Evolutionary conservation across 2,797 vertebrate species (phyloP).

Genomic region (Hybognathus amarus): DNA sequence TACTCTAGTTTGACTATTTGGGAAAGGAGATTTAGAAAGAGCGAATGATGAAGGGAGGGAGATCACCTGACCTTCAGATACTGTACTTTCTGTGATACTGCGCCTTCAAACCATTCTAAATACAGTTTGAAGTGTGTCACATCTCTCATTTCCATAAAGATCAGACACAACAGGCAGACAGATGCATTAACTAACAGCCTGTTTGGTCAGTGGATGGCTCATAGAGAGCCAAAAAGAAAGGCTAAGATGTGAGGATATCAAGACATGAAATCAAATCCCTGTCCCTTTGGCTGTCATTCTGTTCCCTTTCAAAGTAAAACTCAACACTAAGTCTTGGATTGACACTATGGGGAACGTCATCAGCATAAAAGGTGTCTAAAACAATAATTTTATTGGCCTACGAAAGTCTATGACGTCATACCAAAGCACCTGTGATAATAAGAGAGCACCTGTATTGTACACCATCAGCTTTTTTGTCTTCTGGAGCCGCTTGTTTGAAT

Average conservation of each 20-base stretch:
- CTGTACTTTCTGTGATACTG: not conserved
- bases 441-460: too few species aligned
- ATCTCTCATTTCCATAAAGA: conserved; percentile 27
- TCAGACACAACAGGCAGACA: not conserved
- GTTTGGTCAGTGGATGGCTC: not conserved
- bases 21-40: not conserved
- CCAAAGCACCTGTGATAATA: too few species aligned
- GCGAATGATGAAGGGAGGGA: not conserved
- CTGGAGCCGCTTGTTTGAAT: not conserved
- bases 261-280: not conserved
- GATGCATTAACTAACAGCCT: not conserved
- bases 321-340: too few species aligned
- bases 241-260: not conserved
- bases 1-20: not conserved
- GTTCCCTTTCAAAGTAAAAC: too few species aligned
- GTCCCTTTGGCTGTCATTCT: not conserved
- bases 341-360: too few species aligned
- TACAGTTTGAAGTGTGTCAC: not conserved
- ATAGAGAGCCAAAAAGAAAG: not conserved
- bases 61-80: conserved; percentile 12
- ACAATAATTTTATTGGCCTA: too few species aligned
- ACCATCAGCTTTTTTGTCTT: too few species aligned
- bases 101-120: conserved; percentile 1
- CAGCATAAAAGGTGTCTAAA: too few species aligned
- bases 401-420: too few species aligned